phyloP scores from a whole-genome alignment of 2,113 vertebrate genomes.

The Ictalurus furcatus region DNA sequence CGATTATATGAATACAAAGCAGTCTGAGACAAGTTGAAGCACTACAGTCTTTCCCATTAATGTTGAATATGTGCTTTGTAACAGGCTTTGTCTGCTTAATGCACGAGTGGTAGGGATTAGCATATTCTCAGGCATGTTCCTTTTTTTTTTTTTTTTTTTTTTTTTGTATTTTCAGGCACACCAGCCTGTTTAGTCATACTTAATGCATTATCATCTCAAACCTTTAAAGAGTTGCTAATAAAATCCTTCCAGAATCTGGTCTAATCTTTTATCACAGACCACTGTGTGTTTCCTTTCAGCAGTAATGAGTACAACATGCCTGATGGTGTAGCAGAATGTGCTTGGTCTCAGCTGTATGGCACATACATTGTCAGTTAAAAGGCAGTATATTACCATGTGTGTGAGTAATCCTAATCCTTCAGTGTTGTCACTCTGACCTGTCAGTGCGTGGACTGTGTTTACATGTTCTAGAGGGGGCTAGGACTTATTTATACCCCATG shows the following conservation, averaged over 20 bases:
- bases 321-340: neutral
- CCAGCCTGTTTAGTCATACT: neutral
- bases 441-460: conserved; percentile 26
- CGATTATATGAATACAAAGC: conserved; percentile 1
- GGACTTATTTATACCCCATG: conserved; percentile 24
- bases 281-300: neutral
- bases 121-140: conserved; percentile 1
- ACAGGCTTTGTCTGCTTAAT: conserved; percentile 8
- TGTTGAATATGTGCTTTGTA: conserved; percentile 23
- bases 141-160: neutral
- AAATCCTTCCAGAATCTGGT: neutral
- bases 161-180: neutral
- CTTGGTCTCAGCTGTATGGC: conserved; percentile 13
- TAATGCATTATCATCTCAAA: conserved; percentile 23
- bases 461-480: conserved; percentile 1
- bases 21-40: conserved; percentile 13
- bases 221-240: conserved; percentile 14
- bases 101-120: neutral
- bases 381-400: conserved; percentile 27
- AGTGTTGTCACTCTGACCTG: conserved; percentile 18
- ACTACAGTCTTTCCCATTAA: conserved; percentile 28
- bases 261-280: neutral
- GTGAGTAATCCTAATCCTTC: neutral
- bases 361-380: neutral
- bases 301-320: neutral